Evolutionary conservation across 2,797 vertebrate species (phyloP).

Genomic region (Heliangelus exortis): DNA sequence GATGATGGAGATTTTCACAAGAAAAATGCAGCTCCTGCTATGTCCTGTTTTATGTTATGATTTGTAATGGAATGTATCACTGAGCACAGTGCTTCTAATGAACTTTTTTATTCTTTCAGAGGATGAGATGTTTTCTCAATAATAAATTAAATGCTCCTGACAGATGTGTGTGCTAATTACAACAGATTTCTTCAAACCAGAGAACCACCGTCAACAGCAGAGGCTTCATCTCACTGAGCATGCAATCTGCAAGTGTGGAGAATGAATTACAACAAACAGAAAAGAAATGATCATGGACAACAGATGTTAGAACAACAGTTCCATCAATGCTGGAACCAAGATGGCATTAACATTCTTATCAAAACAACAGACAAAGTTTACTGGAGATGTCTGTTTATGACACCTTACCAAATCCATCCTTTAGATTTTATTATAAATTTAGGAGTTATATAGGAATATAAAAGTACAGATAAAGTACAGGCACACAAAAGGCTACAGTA

Average conservation of each 20-base stretch:
- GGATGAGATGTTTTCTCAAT: background rate
- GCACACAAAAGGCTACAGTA: background rate
- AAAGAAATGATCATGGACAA: background rate
- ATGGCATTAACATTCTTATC: background rate
- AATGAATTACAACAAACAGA: background rate
- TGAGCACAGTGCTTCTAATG: background rate
- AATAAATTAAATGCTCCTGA: background rate
- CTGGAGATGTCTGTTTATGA: background rate
- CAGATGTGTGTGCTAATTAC: background rate
- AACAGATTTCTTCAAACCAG: background rate
- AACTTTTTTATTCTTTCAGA: background rate
- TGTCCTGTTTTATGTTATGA: background rate
- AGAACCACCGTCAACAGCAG: background rate
- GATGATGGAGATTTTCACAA: background rate
- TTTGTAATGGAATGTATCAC: background rate
- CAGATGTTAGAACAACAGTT: background rate
- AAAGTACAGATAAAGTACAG: background rate
- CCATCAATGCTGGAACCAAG: background rate
- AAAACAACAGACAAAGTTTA: background rate
- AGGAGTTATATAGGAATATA: background rate
- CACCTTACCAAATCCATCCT: background rate
- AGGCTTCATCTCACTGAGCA: background rate
- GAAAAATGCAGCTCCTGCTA: background rate
- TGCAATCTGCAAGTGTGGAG: background rate
- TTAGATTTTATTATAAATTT: background rate